Base-by-base conservation (phyloP, 2,797 vertebrate genomes). In the Cynopterus sphinx region DNA sequence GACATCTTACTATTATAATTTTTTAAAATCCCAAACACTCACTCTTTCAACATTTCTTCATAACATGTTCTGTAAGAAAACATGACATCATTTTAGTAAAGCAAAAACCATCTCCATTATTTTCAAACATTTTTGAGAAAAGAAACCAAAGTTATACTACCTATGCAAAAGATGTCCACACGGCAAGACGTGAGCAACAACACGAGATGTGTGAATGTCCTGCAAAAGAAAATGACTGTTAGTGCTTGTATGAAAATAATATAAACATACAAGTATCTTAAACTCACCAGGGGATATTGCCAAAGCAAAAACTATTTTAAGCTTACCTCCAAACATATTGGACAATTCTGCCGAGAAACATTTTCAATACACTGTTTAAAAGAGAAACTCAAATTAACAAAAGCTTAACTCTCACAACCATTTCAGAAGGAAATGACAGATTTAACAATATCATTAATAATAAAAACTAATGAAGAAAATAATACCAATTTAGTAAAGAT, bases 201-300 rank as follows among this genome's bases (percentile, higher is more conserved):
- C 98, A 67, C 99, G 99, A 87, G 99, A 99, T 0, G 99, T 99
- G 97, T 99, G 99, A 97, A 99, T 99, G 95, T 99, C 99, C 99
- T 99, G 87, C 87, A 91, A 0, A 0, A 22, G 70, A 9, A 33
- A 71, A 95, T 15, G 70, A 79, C 77, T 15, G 17, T 21, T 22
- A 81, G 9, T 71, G 24, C 28, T 75, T 77, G 26, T 22, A 73
- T 71, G 21, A 84, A 77, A 9, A 73, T 36, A 59, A 43, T 31
- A 81, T 28, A 81, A 57, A 3, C 15, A 3, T 11, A 19, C n/a
- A 59, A 88, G 11, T 49, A 94, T 11, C 46, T 86, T 36, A 95
- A 87, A 95, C 63, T 74, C 43, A 94, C 93, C 9, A 88, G 19
- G 28, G 28, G 17, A 46, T 39, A 70, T n/a, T 94, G 75, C n/a